Evolutionary conservation across 2,888 invertebrate species (phyloP), one percentile per base, ranked within the genome.

Genomic region (Volucella inanis): DNA sequence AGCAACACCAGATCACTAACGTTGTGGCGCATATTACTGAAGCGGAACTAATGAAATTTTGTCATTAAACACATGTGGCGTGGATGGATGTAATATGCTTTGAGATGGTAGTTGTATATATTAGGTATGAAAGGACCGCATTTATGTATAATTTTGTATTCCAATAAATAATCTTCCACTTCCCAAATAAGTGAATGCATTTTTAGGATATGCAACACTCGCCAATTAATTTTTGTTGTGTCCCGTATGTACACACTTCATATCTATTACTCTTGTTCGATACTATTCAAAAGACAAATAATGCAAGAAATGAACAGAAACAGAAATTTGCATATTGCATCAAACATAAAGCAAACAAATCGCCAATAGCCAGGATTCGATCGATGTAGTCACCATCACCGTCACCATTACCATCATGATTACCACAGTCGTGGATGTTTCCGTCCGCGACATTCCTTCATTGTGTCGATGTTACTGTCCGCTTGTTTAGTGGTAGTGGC

Each of bases 11-110:
- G 85, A 85, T 85, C 81, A 85, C 77, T 81, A 81, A 85, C 81
- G 81, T 85, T 85, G 76, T 72, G 85, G 76, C 76, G 85, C 72
- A 81, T 81, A 85, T 85, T 81, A 81, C 85, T 85, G 85, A 85
- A 81, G 85, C 81, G 85, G 76, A 85, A 85, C 85, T 85, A 85
- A 85, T 85, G 85, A 85, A 85, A 85, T 85, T 85, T 85, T 85
- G 85, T 85, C 85, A 85, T 85, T 81, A 85, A 81, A 81, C 81
- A 85, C 85, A 85, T 85, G 81, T 85, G 85, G 77, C 68, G 55
- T 31, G 6, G 31, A 31, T 31, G 70, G 50, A 47, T 47, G n/a
- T 61, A 61, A 52, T 50, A 39, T 54, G 74, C 39, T 55, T 59
- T 55, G 65, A 64, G 39, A 64, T 45, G 41, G 59, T 31, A 43